A percentile compares a stretch with the other conserved stretches of the same genome.
These are phyloP conservation scores for Ophthalmolycus amberensis DNA, from an alignment of 2,113 vertebrate genomes.

Conservation along the genomic window DNA sequence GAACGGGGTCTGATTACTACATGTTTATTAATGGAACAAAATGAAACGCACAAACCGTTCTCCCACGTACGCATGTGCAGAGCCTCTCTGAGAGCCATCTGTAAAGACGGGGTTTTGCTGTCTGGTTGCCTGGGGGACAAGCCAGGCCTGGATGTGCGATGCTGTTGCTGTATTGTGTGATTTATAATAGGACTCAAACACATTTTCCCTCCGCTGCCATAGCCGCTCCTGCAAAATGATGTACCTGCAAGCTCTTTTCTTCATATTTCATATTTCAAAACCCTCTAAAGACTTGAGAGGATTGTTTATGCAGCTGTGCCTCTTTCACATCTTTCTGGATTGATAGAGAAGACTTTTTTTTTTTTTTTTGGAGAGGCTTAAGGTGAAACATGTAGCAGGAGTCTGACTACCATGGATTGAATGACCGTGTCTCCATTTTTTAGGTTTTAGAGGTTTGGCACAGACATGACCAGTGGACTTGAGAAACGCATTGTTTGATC, in stretches of 20 bases:
- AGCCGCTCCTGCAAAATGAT: conserved; percentile 69
- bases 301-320: conserved; percentile 75
- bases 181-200: conserved; percentile 75
- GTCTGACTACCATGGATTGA: conserved; percentile 13
- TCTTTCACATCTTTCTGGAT: conserved; percentile 64
- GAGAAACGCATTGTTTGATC: conserved; percentile 1
- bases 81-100: conserved; percentile 69
- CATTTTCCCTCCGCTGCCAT: conserved; percentile 72
- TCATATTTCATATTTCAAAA: conserved; percentile 81
- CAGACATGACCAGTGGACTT: background rate
- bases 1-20: conserved; percentile 31
- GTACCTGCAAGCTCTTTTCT: conserved; percentile 78
- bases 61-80: conserved; percentile 25
- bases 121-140: conserved; percentile 78
- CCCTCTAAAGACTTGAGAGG: conserved; percentile 71
- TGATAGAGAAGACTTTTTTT: conserved; percentile 36
- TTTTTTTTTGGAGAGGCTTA: conserved; percentile 34
- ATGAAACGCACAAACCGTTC: conserved; percentile 5
- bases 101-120: conserved; percentile 75
- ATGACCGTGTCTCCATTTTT: conserved; percentile 18
- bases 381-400: conserved; percentile 56
- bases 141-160: conserved; percentile 70
- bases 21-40: conserved; percentile 55
- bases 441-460: conserved; percentile 14
- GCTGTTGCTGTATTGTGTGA: conserved; percentile 77